Base-by-base conservation (phyloP, 2,797 vertebrate species). In the Macroramphosus scolopax region DNA sequence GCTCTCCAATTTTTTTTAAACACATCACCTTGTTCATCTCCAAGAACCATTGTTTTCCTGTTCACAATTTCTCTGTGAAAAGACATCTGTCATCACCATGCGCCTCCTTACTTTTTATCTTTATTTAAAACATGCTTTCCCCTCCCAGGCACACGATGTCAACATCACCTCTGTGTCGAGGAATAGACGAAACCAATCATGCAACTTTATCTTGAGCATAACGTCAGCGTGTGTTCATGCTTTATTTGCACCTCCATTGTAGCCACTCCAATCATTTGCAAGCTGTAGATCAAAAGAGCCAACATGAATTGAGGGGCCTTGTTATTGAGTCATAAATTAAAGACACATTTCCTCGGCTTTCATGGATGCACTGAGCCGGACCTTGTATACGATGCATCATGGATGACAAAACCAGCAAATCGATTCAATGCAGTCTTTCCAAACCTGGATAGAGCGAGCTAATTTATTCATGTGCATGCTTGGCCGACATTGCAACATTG, bases 251-350 rank as follows among this genome's bases (percentile, higher is more conserved):
- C 49, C 54, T 41, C 52, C 41, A 60, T 67, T 67, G 43, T 68
- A 53, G 48, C 70, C 53, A 50, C 45, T 69, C 65, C 68, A 77
- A 75, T 76, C 63, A 67, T 66, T 34, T 50, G 39, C 31, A 8
- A 43, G 60, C 61, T 17, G 69, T 76, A 72, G 31, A 83, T 81
- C 80, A 87, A 45, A 63, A 44, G 37, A 78, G 71, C 66, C 72
- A 64, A 74, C 71, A 63, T 80, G 66, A 80, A 78, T 64, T 52
- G 62, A 58, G 59, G 36, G 28, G 44, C 34, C 28, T 32, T 73
- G 50, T 66, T 75, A 75, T 74, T 65, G 64, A 77, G 68, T 64
- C 71, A 80, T 82, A 83, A 82, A 82, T 83, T 77, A 74, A 77
- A 73, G 41, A 36, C 52, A 41, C 46, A 53, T 82, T 79, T 80